Evolutionary conservation across 2,113 vertebrate species (phyloP), one percentile per base, ranked within the genome.

Genomic region (Pteruthius melanotis): DNA sequence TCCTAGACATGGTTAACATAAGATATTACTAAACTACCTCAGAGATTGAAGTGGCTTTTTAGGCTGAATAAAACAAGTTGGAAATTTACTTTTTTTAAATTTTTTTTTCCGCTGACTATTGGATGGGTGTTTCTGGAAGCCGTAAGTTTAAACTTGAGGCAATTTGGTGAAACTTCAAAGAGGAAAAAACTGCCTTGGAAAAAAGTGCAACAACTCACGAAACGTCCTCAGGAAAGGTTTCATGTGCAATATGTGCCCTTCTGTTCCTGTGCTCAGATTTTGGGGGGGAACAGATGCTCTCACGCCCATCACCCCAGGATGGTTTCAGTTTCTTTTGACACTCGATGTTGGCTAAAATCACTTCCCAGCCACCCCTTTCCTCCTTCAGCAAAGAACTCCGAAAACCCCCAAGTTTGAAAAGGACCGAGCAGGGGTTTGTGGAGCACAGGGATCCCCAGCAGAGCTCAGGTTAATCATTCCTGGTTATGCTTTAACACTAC

Each of bases 1-100:
- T 97, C 99, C 99, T 99, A 99, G 93, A 98, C 96, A 87, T 92
- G 98, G 98, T 98, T 95, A 98, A 98, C 94, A 98, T 89, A 98
- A 96, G 59, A 96, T 59, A 97, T 98, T 98, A 98, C 97, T 97
- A 33, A 93, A 93, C 89, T 93, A 77, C 82, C 63, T 93, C 91
- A 33, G 54, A 95, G 89, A 86, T 86, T 76, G 66, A 76, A 94
- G 89, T 35, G 77, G 47, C 59, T 92, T 91, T 89, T 83, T 59
- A 64, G 74, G 80, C 27, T 86, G 77, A 75, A 44, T 20, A 47
- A 81, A 90, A 86, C 35, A 63, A 86, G 44, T 4, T 37, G 52
- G 61, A 44, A 69, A 82, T 57, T 16, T 4, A 28, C 17, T 18
- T 44, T 50, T 6, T 42, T 42, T n/a, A n/a, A n/a, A 13, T 42